A percentile compares a stretch with the other conserved stretches of the same genome.
Conservation (phyloP, 2,113 vertebrate genomes). For the Ailurus styani region DNA sequence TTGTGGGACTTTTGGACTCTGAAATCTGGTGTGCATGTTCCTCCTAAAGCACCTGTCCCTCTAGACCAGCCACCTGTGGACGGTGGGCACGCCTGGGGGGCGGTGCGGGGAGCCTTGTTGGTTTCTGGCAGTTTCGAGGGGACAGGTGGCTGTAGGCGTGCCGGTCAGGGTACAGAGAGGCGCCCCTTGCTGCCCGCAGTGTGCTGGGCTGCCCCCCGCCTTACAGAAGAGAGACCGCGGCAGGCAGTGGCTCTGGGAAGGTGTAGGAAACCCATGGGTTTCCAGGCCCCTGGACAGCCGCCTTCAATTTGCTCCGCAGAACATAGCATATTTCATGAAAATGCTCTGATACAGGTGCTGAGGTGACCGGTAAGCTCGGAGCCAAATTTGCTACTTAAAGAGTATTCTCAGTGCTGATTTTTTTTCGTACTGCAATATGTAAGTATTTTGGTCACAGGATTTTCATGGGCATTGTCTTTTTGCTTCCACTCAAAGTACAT, state of each 20-base stretch:
- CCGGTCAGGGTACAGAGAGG: background rate
- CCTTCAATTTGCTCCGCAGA: background rate
- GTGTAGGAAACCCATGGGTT: background rate
- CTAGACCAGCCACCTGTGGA: background rate
- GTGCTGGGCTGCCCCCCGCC: background rate
- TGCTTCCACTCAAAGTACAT: background rate
- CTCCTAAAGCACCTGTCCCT: background rate
- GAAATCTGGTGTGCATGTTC: background rate
- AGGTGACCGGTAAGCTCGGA: background rate
- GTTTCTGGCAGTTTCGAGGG: background rate
- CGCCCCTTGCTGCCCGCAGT: background rate
- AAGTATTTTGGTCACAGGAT: background rate
- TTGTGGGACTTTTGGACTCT: background rate
- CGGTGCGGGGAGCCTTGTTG: background rate
- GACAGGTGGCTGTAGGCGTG: background rate
- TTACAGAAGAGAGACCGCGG: background rate
- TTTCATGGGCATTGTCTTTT: background rate
- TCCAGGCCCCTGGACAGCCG: background rate
- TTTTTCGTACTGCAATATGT: background rate
- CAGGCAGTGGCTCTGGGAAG: background rate
- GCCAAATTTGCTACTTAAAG: background rate
- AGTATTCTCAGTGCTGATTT: background rate
- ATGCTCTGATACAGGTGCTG: background rate
- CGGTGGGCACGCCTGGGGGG: fast-evolving
- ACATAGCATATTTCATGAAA: background rate